Base-by-base conservation (phyloP, 2,113 vertebrate species). In the Notiomystis cincta region DNA sequence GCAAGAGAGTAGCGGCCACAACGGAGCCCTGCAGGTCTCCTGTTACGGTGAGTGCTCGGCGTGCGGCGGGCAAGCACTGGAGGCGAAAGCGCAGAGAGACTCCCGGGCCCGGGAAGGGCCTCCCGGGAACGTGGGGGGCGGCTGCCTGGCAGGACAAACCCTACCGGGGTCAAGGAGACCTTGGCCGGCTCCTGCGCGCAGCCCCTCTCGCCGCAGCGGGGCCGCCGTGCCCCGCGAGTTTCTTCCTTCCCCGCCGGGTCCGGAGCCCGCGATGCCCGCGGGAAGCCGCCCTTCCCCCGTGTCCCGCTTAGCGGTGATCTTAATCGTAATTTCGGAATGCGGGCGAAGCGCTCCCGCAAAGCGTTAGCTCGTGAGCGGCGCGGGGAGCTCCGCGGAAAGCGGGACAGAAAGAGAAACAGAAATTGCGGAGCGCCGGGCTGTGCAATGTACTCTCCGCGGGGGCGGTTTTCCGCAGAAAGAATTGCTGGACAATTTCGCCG, bases 1-100 rank as follows among this genome's bases (percentile, higher is more conserved):
- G 87, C 98, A 97, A 72, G 99, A 99, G 78, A 94, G 97, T 89
- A 96, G 98, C 93, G 86, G 93, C 97, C 99, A 98, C 98, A 98
- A 98, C 98, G 98, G 98, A 98, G 98, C 98, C 93, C 97, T 99
- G 96, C 97, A 98, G 84, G 96, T 99, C 93, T 94, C 98, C 64
- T 99, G 99, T 96, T 99, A 99, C 97, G 99, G 99, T 99, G 98
- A 99, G 99, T 98, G 72, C 71, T 38, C 24, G 60, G 82, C 81
- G 57, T 10, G 62, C 50, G 77, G 60, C 28, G 38, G 87, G 90
- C 23, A 23, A 56, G 12, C 37, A 1, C 27, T 13, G 73, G 47
- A 56, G 40, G 15, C 4, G 44, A 82, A 53, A 79, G 40, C 17
- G 15, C 38, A 57, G 69, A 53, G 40, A 67, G 65, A 10, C 40